phyloP scores from a whole-genome alignment of 2,797 vertebrate genomes.

The Spinus pinus region DNA sequence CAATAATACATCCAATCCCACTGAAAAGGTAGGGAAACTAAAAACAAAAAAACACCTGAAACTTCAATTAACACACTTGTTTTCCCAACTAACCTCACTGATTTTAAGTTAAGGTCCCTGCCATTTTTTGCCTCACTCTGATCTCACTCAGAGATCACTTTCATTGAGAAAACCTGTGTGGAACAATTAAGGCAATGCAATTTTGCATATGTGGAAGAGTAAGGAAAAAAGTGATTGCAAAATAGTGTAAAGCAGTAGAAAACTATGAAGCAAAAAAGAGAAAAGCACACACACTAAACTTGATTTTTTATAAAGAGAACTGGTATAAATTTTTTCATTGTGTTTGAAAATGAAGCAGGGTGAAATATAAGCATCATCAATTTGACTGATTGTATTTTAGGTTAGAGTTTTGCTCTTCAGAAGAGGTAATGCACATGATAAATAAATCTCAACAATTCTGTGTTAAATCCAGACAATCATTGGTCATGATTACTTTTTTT shows the following conservation, averaged over 20 bases:
- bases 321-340: fast-evolving
- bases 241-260: not conserved
- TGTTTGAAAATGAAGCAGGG: not conserved
- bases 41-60: not conserved
- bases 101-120: not conserved
- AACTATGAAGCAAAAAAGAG: fast-evolving
- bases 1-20: no score
- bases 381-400: not conserved
- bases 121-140: not conserved
- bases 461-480: not conserved
- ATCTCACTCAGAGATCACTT: not conserved
- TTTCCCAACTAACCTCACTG: not conserved
- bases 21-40: not conserved
- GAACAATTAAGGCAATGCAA: not conserved
- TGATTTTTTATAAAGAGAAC: not conserved
- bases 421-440: not conserved
- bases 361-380: not conserved
- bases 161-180: fast-evolving
- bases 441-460: not conserved
- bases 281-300: not conserved
- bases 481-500: fast-evolving
- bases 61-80: not conserved
- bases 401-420: not conserved
- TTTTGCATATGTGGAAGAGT: fast-evolving
- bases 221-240: not conserved